A percentile compares a stretch with the other conserved stretches of the same genome.
Evolutionary conservation across 2,888 invertebrate genomes (phyloP).

Genomic region (Hirudinaria manillensis): DNA sequence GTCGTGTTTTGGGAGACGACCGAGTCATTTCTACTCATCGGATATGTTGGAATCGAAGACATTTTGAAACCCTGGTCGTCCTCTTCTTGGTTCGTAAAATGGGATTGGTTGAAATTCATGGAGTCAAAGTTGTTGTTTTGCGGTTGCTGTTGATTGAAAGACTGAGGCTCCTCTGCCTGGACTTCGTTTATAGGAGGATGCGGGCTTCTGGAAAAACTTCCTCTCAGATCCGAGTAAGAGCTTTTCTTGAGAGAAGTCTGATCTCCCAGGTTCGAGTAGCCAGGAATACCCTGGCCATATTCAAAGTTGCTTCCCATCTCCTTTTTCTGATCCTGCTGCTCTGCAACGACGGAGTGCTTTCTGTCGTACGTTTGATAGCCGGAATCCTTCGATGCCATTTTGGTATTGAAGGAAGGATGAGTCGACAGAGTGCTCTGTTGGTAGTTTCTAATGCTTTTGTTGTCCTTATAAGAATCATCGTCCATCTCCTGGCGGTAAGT

Average conservation of each 20-base stretch:
- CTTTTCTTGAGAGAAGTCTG: neutral
- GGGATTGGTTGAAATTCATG: neutral
- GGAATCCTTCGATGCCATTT: conserved; percentile 33
- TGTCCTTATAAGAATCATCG: neutral
- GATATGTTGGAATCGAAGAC: neutral
- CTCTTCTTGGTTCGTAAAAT: neutral
- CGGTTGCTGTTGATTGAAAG: conserved; percentile 1
- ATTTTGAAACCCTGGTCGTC: neutral
- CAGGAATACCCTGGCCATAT: neutral
- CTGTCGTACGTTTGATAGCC: conserved; percentile 33
- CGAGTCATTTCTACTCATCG: neutral
- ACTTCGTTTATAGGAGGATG: too few species aligned
- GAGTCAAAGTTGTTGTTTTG: neutral
- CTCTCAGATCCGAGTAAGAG: neutral
- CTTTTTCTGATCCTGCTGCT: conserved; percentile 7
- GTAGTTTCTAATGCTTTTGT: neutral
- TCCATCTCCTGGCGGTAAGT: neutral
- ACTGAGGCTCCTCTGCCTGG: neutral
- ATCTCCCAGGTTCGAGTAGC: neutral
- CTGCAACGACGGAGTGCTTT: conserved; percentile 25
- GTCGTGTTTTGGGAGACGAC: too few species aligned
- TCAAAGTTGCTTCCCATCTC: neutral
- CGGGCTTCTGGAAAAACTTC: neutral
- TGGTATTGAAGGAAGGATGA: conserved; percentile 17
- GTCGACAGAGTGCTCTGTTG: neutral